Conservation (phyloP, 2,888 invertebrate genomes). For the Barypeithes pellucidus region DNA sequence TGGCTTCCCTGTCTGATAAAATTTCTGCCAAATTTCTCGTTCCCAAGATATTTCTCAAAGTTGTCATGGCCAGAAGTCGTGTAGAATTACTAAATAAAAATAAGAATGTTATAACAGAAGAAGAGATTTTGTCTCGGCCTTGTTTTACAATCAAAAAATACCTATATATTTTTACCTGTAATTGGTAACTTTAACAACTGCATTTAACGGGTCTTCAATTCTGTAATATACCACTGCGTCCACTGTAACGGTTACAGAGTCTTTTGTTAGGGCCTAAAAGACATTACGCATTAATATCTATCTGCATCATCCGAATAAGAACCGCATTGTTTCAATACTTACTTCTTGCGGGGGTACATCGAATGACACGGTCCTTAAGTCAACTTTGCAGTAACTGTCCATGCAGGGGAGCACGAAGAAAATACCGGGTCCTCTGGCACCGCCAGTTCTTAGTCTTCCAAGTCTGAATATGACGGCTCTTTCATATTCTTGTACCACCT, state of each 20-base stretch:
- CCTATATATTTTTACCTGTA: constrained; percentile 79
- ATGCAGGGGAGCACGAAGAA: constrained; percentile 97
- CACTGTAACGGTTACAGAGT: constrained; percentile 94
- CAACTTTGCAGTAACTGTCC: constrained; percentile 93
- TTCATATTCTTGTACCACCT: constrained; percentile 91
- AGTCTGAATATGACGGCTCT: constrained; percentile 91
- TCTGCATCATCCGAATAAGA: neutral
- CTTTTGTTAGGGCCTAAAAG: constrained; percentile 88
- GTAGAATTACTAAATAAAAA: constrained; percentile 80
- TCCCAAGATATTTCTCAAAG: constrained; percentile 91
- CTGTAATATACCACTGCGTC: constrained; percentile 92
- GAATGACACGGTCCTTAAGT: constrained; percentile 93
- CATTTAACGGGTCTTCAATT: constrained; percentile 85
- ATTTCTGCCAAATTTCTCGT: constrained; percentile 94
- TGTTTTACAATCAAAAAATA: too few species aligned
- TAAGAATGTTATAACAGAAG: constrained; percentile 5
- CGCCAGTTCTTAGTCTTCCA: constrained; percentile 83
- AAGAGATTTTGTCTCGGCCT: too few species aligned
- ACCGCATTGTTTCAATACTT: constrained; percentile 56
- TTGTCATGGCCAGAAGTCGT: constrained; percentile 86
- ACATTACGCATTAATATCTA: constrained; percentile 4
- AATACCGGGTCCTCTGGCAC: constrained; percentile 89
- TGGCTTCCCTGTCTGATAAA: constrained; percentile 91
- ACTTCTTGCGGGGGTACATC: constrained; percentile 98
- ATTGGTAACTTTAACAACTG: constrained; percentile 83